These are phyloP conservation scores for Helicoverpa zea DNA, from an alignment of 1,140 invertebrate genomes.

Conservation along the genomic window DNA sequence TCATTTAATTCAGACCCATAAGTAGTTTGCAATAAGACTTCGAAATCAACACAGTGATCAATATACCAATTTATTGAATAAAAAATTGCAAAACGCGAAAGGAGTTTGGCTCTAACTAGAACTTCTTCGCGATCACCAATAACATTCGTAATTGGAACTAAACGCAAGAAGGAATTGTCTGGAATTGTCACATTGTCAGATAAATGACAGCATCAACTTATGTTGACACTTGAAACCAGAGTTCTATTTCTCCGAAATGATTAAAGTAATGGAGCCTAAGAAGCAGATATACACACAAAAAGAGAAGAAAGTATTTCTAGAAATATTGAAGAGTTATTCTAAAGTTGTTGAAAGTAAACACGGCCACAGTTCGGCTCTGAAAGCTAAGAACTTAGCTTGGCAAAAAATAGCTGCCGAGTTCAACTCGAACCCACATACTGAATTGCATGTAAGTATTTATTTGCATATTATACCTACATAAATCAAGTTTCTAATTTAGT, in stretches of 20 bases:
- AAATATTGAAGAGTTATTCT: slow-evolving; percentile 2
- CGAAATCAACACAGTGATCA: too few species aligned
- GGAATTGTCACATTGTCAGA: too few species aligned
- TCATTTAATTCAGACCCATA: not conserved
- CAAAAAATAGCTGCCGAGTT: not conserved
- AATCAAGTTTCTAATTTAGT: too few species aligned
- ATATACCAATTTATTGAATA: not conserved
- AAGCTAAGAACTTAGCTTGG: not conserved
- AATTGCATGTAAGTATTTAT: not conserved
- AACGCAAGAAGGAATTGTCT: not conserved
- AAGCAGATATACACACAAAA: slow-evolving; percentile 2
- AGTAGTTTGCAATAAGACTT: not conserved
- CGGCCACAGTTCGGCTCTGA: not conserved
- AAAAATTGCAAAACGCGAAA: not conserved
- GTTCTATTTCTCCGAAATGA: not conserved
- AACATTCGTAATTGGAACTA: slow-evolving; percentile 7
- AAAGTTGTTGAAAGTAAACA: not conserved
- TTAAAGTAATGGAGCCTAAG: not conserved
- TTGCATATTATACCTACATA: too few species aligned
- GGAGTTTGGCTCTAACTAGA: not conserved
- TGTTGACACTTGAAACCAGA: too few species aligned
- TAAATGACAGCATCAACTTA: too few species aligned
- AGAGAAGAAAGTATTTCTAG: not conserved
- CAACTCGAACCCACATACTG: not conserved
- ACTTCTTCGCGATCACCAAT: not conserved